Percentiles rank a stretch among this genome's conserved stretches.
These are phyloP conservation scores for Ptilonorhynchus violaceus DNA, from an alignment of 2,113 vertebrate genomes.

Conservation along the genomic window DNA sequence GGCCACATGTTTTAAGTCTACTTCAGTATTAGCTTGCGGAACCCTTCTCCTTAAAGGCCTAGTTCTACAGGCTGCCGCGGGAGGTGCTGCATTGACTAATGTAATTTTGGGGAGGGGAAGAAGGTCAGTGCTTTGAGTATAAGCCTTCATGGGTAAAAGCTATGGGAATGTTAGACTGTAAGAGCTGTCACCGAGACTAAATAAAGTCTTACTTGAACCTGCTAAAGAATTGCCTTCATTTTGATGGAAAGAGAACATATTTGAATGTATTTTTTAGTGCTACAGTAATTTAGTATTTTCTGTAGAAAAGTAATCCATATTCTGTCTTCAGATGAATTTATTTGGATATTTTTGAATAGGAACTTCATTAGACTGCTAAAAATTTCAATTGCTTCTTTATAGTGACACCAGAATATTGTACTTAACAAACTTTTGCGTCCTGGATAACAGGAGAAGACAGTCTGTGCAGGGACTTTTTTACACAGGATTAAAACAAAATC, in stretches of 20 bases:
- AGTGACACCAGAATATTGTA: neutral
- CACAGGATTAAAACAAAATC: neutral
- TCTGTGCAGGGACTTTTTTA: neutral
- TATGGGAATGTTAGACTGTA: neutral
- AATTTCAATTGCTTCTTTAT: neutral
- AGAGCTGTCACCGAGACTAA: neutral
- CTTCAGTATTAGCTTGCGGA: neutral
- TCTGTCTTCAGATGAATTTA: neutral
- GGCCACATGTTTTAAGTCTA: neutral
- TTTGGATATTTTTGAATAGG: neutral
- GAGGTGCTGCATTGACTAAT: neutral
- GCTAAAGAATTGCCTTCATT: neutral
- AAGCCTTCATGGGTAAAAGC: neutral
- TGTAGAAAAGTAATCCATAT: neutral
- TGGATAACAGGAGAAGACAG: neutral
- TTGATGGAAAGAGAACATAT: neutral
- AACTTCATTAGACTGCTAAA: neutral
- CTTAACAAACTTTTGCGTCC: neutral
- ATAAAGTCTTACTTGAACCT: conserved; percentile 6
- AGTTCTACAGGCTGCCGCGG: neutral
- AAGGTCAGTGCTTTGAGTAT: neutral
- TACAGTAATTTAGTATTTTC: neutral
- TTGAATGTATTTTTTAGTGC: neutral
- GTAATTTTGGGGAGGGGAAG: neutral
- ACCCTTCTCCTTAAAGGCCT: neutral